Percentiles rank a stretch among this genome's conserved stretches.
These are phyloP conservation scores for Ctenochaetus hawaiiensis DNA, from an alignment of 2,797 vertebrate genomes.

Conservation along the genomic window DNA sequence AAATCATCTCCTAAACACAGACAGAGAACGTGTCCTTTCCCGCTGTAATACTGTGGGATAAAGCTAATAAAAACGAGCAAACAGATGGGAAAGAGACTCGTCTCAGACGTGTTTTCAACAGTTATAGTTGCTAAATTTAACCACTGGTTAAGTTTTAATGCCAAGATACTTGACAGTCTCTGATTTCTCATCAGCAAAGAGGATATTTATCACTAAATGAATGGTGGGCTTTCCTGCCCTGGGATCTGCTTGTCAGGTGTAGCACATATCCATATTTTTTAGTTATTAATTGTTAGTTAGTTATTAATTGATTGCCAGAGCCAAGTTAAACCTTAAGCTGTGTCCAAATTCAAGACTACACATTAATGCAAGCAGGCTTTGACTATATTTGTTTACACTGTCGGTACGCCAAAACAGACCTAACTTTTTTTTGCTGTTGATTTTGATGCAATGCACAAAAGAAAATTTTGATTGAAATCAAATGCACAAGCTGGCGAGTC, in stretches of 20 bases:
- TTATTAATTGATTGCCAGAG: background rate
- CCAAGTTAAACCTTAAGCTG: background rate
- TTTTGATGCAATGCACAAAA: too few relatives aligned
- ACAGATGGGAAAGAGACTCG: slow-evolving; percentile 4
- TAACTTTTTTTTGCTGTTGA: too few relatives aligned
- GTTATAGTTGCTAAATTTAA: background rate
- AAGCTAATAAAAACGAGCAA: slow-evolving; percentile 15
- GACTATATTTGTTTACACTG: background rate
- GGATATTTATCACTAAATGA: background rate
- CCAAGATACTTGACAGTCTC: background rate
- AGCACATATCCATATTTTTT: background rate
- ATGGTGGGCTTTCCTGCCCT: background rate
- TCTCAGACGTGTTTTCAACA: background rate
- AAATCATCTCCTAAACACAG: slow-evolving; percentile 42
- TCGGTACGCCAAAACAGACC: too few relatives aligned
- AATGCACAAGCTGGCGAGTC: too few relatives aligned
- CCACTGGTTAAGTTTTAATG: background rate
- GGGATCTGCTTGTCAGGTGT: background rate
- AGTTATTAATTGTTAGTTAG: background rate
- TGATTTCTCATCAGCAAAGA: background rate
- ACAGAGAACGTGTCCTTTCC: slow-evolving; percentile 36
- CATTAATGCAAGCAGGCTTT: background rate
- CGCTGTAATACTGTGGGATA: slow-evolving; percentile 9
- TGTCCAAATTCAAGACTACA: background rate
- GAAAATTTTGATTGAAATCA: too few relatives aligned